Evolutionary conservation across 2,797 vertebrate genomes (phyloP).

Genomic region (Etheostoma perlongum): DNA sequence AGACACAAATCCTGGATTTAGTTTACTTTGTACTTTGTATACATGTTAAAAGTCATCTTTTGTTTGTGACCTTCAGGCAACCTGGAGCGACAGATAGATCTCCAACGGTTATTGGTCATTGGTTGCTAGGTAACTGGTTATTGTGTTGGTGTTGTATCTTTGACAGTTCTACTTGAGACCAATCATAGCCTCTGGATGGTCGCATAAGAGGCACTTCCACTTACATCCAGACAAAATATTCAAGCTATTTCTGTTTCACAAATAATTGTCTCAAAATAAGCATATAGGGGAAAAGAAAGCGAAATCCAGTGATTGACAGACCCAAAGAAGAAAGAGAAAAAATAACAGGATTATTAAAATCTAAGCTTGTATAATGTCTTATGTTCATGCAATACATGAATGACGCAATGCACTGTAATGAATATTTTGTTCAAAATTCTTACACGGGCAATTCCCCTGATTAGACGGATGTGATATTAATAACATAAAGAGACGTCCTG

Average conservation of each 20-base stretch:
- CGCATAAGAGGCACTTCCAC: constrained; percentile 51
- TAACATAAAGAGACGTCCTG: constrained; percentile 33
- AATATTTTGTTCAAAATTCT: constrained; percentile 45
- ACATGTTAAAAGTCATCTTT: constrained; percentile 12
- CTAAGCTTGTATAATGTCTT: background rate
- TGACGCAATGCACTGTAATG: constrained; percentile 41
- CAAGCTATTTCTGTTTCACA: constrained; percentile 61
- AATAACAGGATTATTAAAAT: background rate
- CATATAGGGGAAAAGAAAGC: constrained; percentile 13
- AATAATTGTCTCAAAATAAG: constrained; percentile 45
- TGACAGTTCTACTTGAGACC: constrained; percentile 59
- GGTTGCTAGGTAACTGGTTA: constrained; percentile 76
- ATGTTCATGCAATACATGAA: constrained; percentile 4
- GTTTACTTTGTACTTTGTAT: constrained; percentile 25
- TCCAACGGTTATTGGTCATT: constrained; percentile 52
- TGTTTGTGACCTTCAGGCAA: constrained; percentile 13
- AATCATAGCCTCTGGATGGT: constrained; percentile 63
- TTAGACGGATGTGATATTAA: constrained; percentile 53
- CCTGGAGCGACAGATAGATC: constrained; percentile 37
- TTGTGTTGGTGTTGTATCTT: constrained; percentile 38
- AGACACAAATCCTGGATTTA: background rate
- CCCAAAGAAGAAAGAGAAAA: constrained; percentile 1
- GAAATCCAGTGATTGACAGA: constrained; percentile 25
- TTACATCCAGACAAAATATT: constrained; percentile 41
- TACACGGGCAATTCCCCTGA: constrained; percentile 34